phyloP scores from a whole-genome alignment of 2,113 vertebrate genomes.

The Alligator mississippiensis region DNA sequence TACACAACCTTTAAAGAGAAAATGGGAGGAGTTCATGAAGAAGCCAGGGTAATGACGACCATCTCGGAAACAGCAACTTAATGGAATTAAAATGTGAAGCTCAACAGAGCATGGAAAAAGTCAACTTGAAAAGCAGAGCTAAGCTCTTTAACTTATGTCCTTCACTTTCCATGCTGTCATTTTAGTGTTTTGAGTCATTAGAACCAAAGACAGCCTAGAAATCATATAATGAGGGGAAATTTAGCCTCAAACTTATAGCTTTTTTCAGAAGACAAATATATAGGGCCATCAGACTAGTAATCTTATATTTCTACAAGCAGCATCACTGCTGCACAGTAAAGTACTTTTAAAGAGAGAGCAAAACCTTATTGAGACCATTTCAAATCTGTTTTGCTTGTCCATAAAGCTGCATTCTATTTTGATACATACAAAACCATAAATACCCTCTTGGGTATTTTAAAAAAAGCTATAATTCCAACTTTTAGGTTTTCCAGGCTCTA shows the following conservation, averaged over 20 bases:
- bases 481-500: conserved; percentile 51
- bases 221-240: not conserved
- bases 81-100: not conserved
- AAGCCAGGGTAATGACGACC: not conserved
- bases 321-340: not conserved
- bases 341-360: not conserved
- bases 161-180: not conserved
- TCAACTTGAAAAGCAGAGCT: not conserved
- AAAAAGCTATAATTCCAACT: conserved; percentile 52
- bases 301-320: not conserved
- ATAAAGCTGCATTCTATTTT: conserved; percentile 48
- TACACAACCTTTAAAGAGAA: not conserved
- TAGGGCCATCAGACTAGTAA: not conserved
- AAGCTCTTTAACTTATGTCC: not conserved
- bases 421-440: not conserved
- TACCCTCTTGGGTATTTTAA: conserved; percentile 19
- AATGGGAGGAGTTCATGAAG: not conserved
- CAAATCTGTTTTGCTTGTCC: not conserved
- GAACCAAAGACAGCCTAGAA: not conserved
- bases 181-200: not conserved
- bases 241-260: not conserved
- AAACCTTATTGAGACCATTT: not conserved
- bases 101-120: not conserved
- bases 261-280: not conserved
- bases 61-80: not conserved